These are phyloP conservation scores for Agrotis exclamationis DNA, from an alignment of 2,888 invertebrate genomes.

Conservation along the genomic window DNA sequence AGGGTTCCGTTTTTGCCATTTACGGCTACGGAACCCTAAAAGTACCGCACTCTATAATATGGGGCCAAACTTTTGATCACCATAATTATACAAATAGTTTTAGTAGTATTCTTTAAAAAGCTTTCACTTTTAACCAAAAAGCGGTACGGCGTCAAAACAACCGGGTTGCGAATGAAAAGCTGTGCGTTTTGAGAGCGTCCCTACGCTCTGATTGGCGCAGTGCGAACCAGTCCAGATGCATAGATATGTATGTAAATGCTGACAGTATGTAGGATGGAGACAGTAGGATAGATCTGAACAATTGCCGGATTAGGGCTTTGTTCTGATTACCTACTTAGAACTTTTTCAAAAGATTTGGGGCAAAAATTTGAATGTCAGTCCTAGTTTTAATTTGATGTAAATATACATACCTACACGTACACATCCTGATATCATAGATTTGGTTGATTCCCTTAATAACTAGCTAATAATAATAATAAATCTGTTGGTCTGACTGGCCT, in stretches of 20 bases:
- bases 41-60: background rate
- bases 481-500: too few relatives aligned
- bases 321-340: background rate
- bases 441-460: too few relatives aligned
- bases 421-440: too few relatives aligned
- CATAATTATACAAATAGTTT: slow-evolving; percentile 19
- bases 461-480: too few relatives aligned
- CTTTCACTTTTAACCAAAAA: slow-evolving; percentile 56
- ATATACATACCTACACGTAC: too few relatives aligned
- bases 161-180: slow-evolving; percentile 55
- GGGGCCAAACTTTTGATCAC: background rate
- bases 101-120: slow-evolving; percentile 26
- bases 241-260: slow-evolving; percentile 63
- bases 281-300: slow-evolving; percentile 36
- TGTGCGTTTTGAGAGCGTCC: slow-evolving; percentile 58
- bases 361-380: background rate
- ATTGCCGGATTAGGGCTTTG: background rate
- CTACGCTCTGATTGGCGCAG: slow-evolving; percentile 69
- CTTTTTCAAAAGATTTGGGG: background rate
- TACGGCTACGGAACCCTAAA: too few relatives aligned
- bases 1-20: too few relatives aligned
- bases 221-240: slow-evolving; percentile 67
- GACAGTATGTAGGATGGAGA: background rate
- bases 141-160: slow-evolving; percentile 39
- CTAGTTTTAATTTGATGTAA: background rate